phyloP scores from a whole-genome alignment of 2,797 vertebrate species.

The Tenualosa ilisha region DNA sequence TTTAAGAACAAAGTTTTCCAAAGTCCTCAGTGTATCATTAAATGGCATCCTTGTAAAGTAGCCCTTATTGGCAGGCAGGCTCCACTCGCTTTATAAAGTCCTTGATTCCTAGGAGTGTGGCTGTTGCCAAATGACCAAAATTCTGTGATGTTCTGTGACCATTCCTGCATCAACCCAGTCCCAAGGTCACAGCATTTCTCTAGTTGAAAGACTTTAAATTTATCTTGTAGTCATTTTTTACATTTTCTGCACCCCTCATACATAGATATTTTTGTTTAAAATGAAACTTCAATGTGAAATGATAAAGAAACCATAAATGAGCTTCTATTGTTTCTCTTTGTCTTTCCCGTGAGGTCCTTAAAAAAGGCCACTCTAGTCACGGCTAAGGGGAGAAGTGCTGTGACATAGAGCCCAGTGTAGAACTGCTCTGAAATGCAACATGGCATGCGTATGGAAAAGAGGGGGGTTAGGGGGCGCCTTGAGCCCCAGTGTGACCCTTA shows the following conservation, averaged over 20 bases:
- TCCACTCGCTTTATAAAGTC: constrained; percentile 11
- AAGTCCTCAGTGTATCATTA: constrained; percentile 51
- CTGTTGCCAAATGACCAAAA: background rate
- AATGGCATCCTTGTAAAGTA: constrained; percentile 17
- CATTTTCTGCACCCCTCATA: constrained; percentile 24
- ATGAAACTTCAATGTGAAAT: background rate
- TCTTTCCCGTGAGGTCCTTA: background rate
- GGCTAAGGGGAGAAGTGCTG: background rate
- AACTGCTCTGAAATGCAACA: background rate
- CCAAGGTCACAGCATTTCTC: constrained; percentile 31
- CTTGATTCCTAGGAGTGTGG: background rate
- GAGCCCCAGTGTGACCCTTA: constrained; percentile 23
- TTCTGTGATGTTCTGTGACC: constrained; percentile 12
- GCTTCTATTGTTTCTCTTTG: background rate
- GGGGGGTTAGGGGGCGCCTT: background rate
- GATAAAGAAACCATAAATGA: background rate
- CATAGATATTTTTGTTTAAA: background rate
- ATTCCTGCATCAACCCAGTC: background rate
- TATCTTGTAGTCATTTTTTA: background rate
- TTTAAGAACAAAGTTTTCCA: constrained; percentile 46
- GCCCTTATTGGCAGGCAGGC: background rate
- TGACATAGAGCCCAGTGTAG: background rate
- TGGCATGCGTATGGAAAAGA: background rate
- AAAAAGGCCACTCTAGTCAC: background rate
- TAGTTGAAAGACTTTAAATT: constrained; percentile 10